These are phyloP conservation scores for Calcarius ornatus DNA, from an alignment of 2,113 vertebrate species.

Conservation along the genomic window DNA sequence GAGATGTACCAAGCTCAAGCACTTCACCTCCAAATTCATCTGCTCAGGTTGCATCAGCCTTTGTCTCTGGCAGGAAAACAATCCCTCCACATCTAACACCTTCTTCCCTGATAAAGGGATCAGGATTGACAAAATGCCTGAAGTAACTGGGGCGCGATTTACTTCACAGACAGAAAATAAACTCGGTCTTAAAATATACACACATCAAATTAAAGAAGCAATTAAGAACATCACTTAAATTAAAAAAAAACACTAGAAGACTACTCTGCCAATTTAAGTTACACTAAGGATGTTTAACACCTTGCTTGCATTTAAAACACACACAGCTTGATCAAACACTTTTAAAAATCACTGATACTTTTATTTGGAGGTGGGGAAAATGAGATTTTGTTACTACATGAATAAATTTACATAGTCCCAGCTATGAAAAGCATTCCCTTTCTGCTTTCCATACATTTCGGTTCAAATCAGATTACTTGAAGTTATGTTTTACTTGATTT, in stretches of 20 bases:
- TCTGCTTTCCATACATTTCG: conserved; percentile 38
- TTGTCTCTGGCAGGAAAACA: background rate
- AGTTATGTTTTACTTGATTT: background rate
- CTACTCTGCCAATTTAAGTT: background rate
- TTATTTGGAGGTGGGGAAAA: background rate
- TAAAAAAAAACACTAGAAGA: background rate
- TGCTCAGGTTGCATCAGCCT: background rate
- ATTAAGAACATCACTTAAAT: background rate
- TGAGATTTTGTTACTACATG: background rate
- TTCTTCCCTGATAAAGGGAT: background rate
- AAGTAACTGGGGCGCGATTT: background rate
- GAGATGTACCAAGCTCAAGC: background rate
- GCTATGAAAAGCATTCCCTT: conserved; percentile 55
- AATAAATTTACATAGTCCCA: background rate
- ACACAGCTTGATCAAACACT: background rate
- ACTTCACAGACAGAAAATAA: background rate
- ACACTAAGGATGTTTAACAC: background rate
- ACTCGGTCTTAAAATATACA: background rate
- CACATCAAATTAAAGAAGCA: background rate
- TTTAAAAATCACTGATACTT: background rate
- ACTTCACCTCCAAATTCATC: background rate
- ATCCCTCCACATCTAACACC: background rate
- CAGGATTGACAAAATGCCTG: background rate
- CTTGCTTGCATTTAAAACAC: background rate
- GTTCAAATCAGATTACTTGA: background rate